A percentile compares a stretch with the other conserved stretches of the same genome.
Conservation (phyloP, 2,888 invertebrate species). For the Apotomis capreana region DNA sequence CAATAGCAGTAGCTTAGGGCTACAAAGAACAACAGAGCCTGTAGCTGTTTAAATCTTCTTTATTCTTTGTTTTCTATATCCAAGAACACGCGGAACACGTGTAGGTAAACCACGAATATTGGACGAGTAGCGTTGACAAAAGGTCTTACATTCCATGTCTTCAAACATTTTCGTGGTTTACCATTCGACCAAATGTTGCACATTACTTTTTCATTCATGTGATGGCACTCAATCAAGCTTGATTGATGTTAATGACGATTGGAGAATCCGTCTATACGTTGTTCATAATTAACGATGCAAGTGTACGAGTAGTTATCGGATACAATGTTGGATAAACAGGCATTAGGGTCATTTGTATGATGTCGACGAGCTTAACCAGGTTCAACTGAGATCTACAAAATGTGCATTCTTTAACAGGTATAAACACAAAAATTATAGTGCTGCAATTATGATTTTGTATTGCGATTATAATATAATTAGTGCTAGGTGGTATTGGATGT, state of each 20-base stretch:
- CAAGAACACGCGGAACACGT: not conserved
- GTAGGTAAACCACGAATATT: too few species aligned
- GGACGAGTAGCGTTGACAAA: too few species aligned
- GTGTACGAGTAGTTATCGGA: slow-evolving; percentile 18
- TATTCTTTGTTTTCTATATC: slow-evolving; percentile 11
- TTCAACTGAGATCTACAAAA: not conserved
- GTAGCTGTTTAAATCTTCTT: slow-evolving; percentile 5
- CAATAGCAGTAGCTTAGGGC: slow-evolving; percentile 18
- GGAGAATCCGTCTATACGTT: slow-evolving; percentile 3
- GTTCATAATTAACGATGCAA: slow-evolving; percentile 15
- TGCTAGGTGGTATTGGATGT: too few species aligned
- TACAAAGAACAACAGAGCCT: slow-evolving; percentile 14
- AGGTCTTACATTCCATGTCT: too few species aligned
- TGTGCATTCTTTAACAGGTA: too few species aligned
- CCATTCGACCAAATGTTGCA: not conserved
- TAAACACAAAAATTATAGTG: too few species aligned
- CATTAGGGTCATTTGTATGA: slow-evolving; percentile 5
- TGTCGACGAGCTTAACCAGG: not conserved
- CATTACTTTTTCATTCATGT: not conserved
- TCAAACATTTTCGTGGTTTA: not conserved
- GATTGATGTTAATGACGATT: slow-evolving; percentile 17
- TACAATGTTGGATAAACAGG: slow-evolving; percentile 3
- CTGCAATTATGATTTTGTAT: too few species aligned
- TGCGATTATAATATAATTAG: too few species aligned
- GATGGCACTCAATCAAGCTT: not conserved